Conservation (phyloP, 2,888 invertebrate species). For the Lepidochrysops patricia region DNA sequence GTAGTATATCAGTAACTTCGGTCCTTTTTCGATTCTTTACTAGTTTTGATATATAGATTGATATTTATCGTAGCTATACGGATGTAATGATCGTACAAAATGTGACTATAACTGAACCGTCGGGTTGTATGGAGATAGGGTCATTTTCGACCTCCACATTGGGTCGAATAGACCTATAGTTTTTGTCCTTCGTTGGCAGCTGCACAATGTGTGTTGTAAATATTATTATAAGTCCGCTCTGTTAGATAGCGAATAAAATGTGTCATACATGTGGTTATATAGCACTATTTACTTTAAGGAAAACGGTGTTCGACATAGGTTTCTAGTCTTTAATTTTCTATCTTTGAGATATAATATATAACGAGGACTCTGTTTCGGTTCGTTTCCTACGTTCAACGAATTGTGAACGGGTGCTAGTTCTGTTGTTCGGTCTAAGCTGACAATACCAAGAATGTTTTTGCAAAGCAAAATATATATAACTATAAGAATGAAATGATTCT, state of each 20-base stretch:
- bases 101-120: conserved; percentile 58
- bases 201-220: conserved; percentile 57
- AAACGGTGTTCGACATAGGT: conserved; percentile 4
- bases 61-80: conserved; percentile 27
- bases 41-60: conserved; percentile 29
- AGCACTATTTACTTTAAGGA: conserved; percentile 8
- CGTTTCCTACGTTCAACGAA: conserved; percentile 7
- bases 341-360: not conserved
- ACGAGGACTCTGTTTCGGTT: not conserved
- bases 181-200: conserved; percentile 66
- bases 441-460: conserved; percentile 60
- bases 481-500: conserved; percentile 49
- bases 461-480: conserved; percentile 55
- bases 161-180: conserved; percentile 19
- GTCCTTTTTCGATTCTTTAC: conserved; percentile 36
- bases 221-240: conserved; percentile 51
- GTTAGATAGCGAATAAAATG: conserved; percentile 51
- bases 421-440: conserved; percentile 43
- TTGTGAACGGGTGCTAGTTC: conserved; percentile 33
- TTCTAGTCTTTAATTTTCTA: conserved; percentile 1
- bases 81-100: conserved; percentile 63
- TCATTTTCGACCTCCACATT: no score
- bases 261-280: conserved; percentile 13
- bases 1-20: conserved; percentile 25
- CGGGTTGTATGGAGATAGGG: conserved; percentile 14